phyloP scores from a whole-genome alignment of 2,888 invertebrate genomes.

The Drosophila ezoana region DNA sequence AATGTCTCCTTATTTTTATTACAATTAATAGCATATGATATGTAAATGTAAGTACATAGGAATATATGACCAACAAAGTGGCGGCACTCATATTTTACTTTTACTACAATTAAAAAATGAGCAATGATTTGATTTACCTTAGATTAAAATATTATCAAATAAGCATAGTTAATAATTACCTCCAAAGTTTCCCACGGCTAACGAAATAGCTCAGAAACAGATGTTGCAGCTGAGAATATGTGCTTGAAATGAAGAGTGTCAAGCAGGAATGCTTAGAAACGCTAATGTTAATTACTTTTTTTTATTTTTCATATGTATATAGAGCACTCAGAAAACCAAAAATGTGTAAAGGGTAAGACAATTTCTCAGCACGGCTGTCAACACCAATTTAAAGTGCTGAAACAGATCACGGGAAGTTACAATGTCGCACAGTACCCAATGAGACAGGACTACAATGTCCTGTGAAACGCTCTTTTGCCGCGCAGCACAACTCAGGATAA shows the following conservation, averaged over 20 bases:
- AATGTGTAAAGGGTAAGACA: slow-evolving; percentile 50
- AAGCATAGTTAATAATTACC: slow-evolving; percentile 35
- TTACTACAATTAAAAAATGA: no score
- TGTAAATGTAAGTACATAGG: no score
- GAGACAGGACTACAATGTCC: slow-evolving; percentile 32
- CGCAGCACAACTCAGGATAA: neutral
- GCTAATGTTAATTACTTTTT: slow-evolving; percentile 63
- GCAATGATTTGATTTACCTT: no score
- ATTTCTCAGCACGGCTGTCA: slow-evolving; percentile 83
- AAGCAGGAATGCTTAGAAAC: slow-evolving; percentile 53
- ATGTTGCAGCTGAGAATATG: slow-evolving; percentile 38
- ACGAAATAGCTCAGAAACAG: slow-evolving; percentile 17
- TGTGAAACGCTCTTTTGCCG: slow-evolving; percentile 16
- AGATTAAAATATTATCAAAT: neutral
- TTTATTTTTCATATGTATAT: slow-evolving; percentile 55
- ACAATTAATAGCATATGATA: no score
- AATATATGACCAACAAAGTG: no score
- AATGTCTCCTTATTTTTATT: no score
- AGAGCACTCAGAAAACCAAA: slow-evolving; percentile 39
- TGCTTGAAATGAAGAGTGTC: slow-evolving; percentile 46
- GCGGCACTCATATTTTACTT: no score
- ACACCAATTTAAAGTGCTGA: slow-evolving; percentile 82
- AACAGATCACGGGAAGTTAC: slow-evolving; percentile 37
- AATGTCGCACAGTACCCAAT: slow-evolving; percentile 34
- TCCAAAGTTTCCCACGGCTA: slow-evolving; percentile 64